Evolutionary conservation across 2,113 vertebrate genomes (phyloP).

Genomic region (Heptranchias perlo): DNA sequence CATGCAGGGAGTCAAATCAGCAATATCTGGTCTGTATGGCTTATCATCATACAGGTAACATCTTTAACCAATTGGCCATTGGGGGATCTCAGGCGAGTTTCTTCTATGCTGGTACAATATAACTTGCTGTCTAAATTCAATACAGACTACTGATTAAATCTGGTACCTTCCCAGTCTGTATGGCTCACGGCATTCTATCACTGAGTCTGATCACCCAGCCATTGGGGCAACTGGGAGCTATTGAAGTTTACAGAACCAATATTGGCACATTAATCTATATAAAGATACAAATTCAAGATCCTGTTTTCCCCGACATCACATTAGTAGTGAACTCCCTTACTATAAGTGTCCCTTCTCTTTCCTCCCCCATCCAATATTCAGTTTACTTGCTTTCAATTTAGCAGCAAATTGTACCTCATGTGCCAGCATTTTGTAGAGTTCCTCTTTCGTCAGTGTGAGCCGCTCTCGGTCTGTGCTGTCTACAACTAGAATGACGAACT

Average conservation of each 20-base stretch:
- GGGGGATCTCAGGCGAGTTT: background rate
- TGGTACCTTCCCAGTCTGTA: no score
- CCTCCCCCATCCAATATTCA: background rate
- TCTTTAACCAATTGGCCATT: background rate
- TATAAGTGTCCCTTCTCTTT: no score
- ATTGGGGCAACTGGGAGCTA: background rate
- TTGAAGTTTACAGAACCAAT: background rate
- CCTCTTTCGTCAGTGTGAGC: constrained; percentile 60
- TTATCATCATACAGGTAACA: no score
- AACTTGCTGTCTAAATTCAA: background rate
- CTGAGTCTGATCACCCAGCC: background rate
- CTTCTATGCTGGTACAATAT: background rate
- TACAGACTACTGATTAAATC: background rate
- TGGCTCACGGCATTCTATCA: background rate
- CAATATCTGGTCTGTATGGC: background rate
- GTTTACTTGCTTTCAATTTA: background rate
- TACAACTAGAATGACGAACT: constrained; percentile 78
- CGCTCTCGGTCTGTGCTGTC: constrained; percentile 73
- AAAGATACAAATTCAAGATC: background rate
- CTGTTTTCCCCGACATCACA: background rate
- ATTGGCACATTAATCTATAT: background rate
- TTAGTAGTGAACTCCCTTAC: background rate
- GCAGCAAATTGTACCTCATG: constrained; percentile 62
- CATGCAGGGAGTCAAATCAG: background rate
- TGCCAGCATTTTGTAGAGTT: constrained; percentile 72